A percentile compares a stretch with the other conserved stretches of the same genome.
Evolutionary conservation across 2,113 vertebrate genomes (phyloP).

Genomic region (Murina feae): DNA sequence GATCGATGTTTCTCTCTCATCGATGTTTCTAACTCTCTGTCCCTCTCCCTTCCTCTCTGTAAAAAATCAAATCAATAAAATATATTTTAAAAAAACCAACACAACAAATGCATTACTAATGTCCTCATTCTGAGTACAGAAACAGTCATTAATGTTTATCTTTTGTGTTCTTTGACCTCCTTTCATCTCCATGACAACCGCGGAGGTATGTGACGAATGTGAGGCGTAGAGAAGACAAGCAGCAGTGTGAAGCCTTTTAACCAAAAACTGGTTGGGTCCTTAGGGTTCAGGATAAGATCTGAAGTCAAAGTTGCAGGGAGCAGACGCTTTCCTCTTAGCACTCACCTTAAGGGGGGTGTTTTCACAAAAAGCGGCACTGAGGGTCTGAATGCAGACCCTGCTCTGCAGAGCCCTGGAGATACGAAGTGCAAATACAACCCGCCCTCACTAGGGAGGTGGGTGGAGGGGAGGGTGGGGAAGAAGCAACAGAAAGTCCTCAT

Average conservation of each 20-base stretch:
- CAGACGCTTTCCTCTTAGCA: neutral
- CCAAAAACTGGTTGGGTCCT: neutral
- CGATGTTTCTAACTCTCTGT: too few species aligned
- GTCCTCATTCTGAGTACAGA: neutral
- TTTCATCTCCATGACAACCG: neutral
- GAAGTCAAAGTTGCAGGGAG: neutral
- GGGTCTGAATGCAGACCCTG: fast-evolving
- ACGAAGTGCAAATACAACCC: fast-evolving
- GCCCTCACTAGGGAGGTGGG: neutral
- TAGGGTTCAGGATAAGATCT: neutral
- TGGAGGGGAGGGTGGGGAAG: neutral
- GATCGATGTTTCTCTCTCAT: too few species aligned
- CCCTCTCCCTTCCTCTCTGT: too few species aligned
- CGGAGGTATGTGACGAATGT: neutral
- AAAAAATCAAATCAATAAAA: too few species aligned
- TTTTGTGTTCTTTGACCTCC: neutral
- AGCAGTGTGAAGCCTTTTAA: neutral
- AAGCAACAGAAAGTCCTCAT: neutral
- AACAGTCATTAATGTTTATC: neutral
- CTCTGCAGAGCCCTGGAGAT: neutral
- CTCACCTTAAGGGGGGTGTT: neutral
- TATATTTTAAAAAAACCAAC: too few species aligned
- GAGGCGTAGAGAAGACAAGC: neutral
- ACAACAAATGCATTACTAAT: neutral
- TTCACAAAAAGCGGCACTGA: neutral